Percentiles rank a stretch among this genome's conserved stretches.
Evolutionary conservation across 1,140 invertebrate species (phyloP).

Genomic region (Cylas formicarius): DNA sequence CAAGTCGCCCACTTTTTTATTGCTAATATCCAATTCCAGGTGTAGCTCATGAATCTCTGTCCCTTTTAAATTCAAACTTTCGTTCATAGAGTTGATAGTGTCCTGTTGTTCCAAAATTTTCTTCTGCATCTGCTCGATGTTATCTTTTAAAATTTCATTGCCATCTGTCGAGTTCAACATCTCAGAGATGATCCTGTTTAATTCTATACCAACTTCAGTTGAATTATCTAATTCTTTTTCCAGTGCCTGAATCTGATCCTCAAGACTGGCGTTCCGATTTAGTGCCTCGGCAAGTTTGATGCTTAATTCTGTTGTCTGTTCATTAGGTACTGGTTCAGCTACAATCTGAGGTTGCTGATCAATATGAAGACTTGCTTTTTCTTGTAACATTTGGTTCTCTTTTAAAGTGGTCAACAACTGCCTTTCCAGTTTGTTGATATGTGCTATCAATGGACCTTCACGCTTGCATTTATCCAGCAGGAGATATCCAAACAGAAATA

Average conservation of each 20-base stretch:
- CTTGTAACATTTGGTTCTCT: slow-evolving; percentile 59
- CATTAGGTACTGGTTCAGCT: slow-evolving; percentile 55
- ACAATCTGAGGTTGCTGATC: slow-evolving; percentile 51
- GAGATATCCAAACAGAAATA: slow-evolving; percentile 70
- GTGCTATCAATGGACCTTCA: slow-evolving; percentile 51
- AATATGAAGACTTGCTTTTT: slow-evolving; percentile 42
- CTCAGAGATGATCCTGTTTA: slow-evolving; percentile 59
- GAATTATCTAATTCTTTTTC: slow-evolving; percentile 59
- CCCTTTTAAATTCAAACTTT: slow-evolving; percentile 45
- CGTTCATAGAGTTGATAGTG: slow-evolving; percentile 46
- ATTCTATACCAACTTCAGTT: slow-evolving; percentile 56
- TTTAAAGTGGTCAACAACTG: slow-evolving; percentile 47
- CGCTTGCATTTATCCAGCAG: slow-evolving; percentile 65
- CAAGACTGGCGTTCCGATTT: slow-evolving; percentile 41
- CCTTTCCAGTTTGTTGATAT: slow-evolving; percentile 57
- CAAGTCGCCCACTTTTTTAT: slow-evolving; percentile 43
- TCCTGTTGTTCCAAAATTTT: slow-evolving; percentile 55
- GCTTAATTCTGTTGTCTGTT: slow-evolving; percentile 55
- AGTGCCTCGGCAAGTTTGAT: slow-evolving; percentile 48
- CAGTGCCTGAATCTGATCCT: slow-evolving; percentile 49
- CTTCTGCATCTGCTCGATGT: slow-evolving; percentile 54
- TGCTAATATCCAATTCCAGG: slow-evolving; percentile 44
- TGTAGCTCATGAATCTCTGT: slow-evolving; percentile 49
- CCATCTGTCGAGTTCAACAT: slow-evolving; percentile 51
- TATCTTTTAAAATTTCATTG: slow-evolving; percentile 53